These are phyloP conservation scores for Apaloderma vittatum DNA, from an alignment of 2,113 vertebrate species.

Conservation along the genomic window DNA sequence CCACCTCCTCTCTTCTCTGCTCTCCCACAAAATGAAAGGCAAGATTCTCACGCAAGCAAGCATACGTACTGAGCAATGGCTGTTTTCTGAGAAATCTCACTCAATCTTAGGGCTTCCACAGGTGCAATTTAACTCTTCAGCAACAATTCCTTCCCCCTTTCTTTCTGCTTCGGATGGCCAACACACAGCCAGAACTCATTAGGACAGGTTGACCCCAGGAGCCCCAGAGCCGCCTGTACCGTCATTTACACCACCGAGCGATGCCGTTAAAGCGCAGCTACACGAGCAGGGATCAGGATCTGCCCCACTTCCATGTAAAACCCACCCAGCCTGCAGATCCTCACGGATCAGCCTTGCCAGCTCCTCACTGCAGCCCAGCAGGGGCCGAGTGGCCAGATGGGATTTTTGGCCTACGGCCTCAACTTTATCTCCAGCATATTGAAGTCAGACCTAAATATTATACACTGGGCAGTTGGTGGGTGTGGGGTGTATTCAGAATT, in stretches of 20 bases:
- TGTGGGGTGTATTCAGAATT: neutral
- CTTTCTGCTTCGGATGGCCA: neutral
- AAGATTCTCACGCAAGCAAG: neutral
- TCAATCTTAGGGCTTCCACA: neutral
- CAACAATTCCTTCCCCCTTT: neutral
- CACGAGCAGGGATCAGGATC: rapidly evolving
- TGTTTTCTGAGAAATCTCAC: neutral
- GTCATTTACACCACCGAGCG: rapidly evolving
- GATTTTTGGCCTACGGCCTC: neutral
- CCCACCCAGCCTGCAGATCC: neutral
- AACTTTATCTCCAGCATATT: neutral
- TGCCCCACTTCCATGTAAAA: rapidly evolving
- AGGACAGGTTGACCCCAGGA: neutral
- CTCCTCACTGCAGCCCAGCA: neutral
- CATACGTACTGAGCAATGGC: rapidly evolving
- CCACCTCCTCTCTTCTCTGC: neutral
- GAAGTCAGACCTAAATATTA: neutral
- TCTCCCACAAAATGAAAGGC: neutral
- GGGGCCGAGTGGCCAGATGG: slow-evolving; percentile 16
- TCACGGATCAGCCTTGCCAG: neutral
- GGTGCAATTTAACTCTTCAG: neutral
- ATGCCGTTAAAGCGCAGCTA: neutral
- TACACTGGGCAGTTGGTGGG: rapidly evolving
- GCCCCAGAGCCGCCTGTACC: neutral
- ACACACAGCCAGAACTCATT: neutral